Evolutionary conservation across 2,113 vertebrate genomes (phyloP).

Genomic region (Vimba vimba): DNA sequence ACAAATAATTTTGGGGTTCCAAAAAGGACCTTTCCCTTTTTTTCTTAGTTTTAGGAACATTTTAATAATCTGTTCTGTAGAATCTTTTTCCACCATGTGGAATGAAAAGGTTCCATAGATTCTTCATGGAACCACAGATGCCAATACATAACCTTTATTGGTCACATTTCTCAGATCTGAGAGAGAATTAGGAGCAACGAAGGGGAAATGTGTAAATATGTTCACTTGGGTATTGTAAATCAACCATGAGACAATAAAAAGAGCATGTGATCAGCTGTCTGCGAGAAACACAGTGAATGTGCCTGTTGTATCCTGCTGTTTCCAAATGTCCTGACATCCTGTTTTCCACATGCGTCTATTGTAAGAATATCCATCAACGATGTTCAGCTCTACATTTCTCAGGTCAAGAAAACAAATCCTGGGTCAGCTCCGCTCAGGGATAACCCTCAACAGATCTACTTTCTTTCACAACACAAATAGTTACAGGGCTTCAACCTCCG

Average conservation of each 20-base stretch:
- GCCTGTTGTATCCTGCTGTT: conserved; percentile 5
- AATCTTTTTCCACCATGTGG: background rate
- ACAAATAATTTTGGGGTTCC: background rate
- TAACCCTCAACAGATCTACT: conserved; percentile 4
- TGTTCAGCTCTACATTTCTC: conserved; percentile 29
- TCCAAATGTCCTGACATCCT: conserved; percentile 31
- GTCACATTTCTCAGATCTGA: background rate
- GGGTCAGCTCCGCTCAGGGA: conserved; percentile 12
- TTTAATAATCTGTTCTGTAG: background rate
- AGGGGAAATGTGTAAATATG: background rate
- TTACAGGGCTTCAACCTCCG: background rate
- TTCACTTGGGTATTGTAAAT: conserved; percentile 17
- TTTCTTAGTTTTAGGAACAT: background rate
- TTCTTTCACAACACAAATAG: conserved; percentile 35
- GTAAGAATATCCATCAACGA: conserved; percentile 39
- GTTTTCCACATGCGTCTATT: conserved; percentile 22
- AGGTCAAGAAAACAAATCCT: conserved; percentile 51
- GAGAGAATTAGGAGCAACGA: background rate
- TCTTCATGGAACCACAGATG: background rate
- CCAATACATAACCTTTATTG: background rate
- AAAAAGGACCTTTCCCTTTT: background rate
- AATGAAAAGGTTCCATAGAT: background rate
- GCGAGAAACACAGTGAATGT: conserved; percentile 9
- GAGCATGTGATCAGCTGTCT: background rate
- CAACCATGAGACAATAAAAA: conserved; percentile 34